A percentile compares a stretch with the other conserved stretches of the same genome.
These are phyloP conservation scores for Lordiphosa mommai DNA, from an alignment of 1,140 invertebrate genomes.

Conservation along the genomic window DNA sequence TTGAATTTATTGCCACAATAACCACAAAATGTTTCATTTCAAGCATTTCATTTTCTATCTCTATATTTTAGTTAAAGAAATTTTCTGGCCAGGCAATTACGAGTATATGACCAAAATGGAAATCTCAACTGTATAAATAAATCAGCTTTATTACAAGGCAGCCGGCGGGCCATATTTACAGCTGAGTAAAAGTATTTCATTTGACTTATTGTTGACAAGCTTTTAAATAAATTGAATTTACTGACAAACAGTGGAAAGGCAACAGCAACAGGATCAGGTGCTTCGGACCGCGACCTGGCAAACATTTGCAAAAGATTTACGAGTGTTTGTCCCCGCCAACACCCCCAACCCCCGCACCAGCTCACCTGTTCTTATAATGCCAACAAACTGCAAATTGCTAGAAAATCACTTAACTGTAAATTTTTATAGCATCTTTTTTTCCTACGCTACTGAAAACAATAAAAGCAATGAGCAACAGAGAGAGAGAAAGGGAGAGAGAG, in stretches of 20 bases:
- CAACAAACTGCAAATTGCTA: conserved; percentile 63
- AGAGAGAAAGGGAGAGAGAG: no score
- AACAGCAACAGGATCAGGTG: conserved; percentile 4
- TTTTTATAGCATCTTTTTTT: conserved; percentile 52
- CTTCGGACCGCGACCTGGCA: conserved; percentile 21
- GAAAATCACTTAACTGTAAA: conserved; percentile 64
- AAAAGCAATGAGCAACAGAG: neutral
- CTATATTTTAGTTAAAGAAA: conserved; percentile 23
- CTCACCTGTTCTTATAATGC: conserved; percentile 39
- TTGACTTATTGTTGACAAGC: conserved; percentile 64
- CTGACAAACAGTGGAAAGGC: conserved; percentile 20
- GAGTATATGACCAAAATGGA: conserved; percentile 24
- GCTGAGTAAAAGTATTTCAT: conserved; percentile 50
- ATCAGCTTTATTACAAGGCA: conserved; percentile 50
- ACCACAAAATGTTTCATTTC: conserved; percentile 35
- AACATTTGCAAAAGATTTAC: conserved; percentile 56
- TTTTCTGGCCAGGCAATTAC: conserved; percentile 26
- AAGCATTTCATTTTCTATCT: conserved; percentile 25
- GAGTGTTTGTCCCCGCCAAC: conserved; percentile 13
- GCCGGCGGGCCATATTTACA: conserved; percentile 39
- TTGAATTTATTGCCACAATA: conserved; percentile 42
- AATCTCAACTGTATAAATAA: conserved; percentile 47
- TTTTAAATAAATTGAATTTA: conserved; percentile 66
- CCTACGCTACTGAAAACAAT: neutral
- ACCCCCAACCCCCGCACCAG: neutral